Evolutionary conservation across 2,113 vertebrate genomes (phyloP).

Genomic region (Lucifuga dentata): DNA sequence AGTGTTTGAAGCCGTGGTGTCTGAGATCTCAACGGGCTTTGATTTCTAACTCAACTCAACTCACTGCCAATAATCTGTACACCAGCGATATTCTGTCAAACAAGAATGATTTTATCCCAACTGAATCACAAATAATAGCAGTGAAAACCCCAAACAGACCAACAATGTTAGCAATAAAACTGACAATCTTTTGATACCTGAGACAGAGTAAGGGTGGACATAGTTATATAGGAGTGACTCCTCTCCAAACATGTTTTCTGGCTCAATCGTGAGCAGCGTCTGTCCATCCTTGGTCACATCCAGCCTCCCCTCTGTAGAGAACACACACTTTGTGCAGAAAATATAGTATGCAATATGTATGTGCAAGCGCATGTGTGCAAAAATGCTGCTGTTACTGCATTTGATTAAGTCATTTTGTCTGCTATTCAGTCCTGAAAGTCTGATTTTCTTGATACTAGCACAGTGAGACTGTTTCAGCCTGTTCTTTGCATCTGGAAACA

Average conservation of each 20-base stretch:
- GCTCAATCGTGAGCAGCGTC: slow-evolving; percentile 76
- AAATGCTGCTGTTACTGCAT: too few species aligned
- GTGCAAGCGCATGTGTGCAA: too few species aligned
- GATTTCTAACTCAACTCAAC: slow-evolving; percentile 62
- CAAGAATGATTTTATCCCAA: slow-evolving; percentile 30
- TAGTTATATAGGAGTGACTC: slow-evolving; percentile 81
- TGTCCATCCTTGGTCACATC: slow-evolving; percentile 77
- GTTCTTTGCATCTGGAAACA: too few species aligned
- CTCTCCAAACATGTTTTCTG: slow-evolving; percentile 81
- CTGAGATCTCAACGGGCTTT: slow-evolving; percentile 49
- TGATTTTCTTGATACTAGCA: neutral
- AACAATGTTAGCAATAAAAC: slow-evolving; percentile 1
- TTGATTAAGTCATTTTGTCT: too few species aligned
- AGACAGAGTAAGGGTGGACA: slow-evolving; percentile 76
- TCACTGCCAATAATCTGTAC: slow-evolving; percentile 14
- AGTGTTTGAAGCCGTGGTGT: slow-evolving; percentile 43
- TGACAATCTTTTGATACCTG: slow-evolving; percentile 69
- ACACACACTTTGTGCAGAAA: slow-evolving; percentile 42
- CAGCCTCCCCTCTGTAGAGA: slow-evolving; percentile 80
- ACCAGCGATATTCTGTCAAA: slow-evolving; percentile 30
- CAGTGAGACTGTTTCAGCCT: too few species aligned
- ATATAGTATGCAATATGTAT: neutral
- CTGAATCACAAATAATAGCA: slow-evolving; percentile 23
- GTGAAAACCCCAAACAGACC: neutral
- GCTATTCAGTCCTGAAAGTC: too few species aligned